Evolutionary conservation across 1,140 invertebrate genomes (phyloP), one percentile per base, ranked within the genome.

Genomic region (Plodia interpunctella): DNA sequence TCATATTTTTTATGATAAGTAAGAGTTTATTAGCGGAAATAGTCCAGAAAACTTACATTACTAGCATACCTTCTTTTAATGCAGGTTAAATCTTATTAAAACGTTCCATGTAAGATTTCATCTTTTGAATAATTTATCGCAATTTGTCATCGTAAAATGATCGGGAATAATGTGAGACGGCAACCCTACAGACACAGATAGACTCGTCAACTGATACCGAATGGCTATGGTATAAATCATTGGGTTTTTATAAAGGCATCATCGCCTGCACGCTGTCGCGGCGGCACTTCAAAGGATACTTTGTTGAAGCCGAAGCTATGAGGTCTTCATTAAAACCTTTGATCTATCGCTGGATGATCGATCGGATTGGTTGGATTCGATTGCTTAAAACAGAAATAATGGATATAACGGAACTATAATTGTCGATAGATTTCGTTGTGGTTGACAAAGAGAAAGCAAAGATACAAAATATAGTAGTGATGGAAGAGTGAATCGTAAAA

Each of bases 291-390:
- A 73, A 74, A 82, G 80, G 76, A 73, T 21, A 49, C 68, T 83
- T 84, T 83, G 78, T 58, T 60, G 66, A 56, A 78, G 81, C 56
- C 69, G 57, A 70, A 81, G 72, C 72, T 78, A 76, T 82, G 83
- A 83, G 69, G 69, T 76, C 77, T 83, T 79, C 78, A 83, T 83
- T 83, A 86, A 82, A 86, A 82, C 79, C 82, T 86, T 86, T 86
- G 83, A 80, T 72, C 68, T 65, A 67, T 54, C 44, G 17, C 35
- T 52, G 17, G 35, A 49, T 56, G 54, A 61, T 61, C 35, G 53
- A 61, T 61, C 59, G 59, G 28, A 61, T 61, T 61, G 59, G 35
- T 56, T 20, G 18, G 21, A 32, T 61, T n/a, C n/a, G 56, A 61
- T 61, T 61, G 59, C 11, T 15, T 25, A 17, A 51, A 54, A 59